These are phyloP conservation scores for Acrossocheilus wenchowensis DNA, from an alignment of 2,797 vertebrate species.

Conservation along the genomic window DNA sequence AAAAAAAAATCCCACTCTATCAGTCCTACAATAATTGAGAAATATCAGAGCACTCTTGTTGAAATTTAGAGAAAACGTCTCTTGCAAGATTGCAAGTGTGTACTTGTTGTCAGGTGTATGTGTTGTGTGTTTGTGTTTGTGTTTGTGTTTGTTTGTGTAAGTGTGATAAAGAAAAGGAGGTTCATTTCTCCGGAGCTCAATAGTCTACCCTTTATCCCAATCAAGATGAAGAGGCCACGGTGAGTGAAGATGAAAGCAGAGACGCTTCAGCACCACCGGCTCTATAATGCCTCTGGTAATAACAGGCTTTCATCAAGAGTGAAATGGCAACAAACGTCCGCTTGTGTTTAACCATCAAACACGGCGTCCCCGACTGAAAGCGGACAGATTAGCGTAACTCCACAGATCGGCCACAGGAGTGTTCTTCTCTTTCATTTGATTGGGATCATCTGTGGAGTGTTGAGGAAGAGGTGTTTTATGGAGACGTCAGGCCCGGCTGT, in stretches of 20 bases:
- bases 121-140: background rate
- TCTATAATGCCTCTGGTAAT: conserved; percentile 35
- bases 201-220: conserved; percentile 50
- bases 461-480: conserved; percentile 51
- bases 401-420: background rate
- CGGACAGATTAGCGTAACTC: conserved; percentile 29
- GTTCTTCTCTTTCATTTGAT: conserved; percentile 41
- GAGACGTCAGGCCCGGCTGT: conserved; percentile 42
- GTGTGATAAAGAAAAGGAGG: conserved; percentile 42
- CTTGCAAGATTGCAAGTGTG: conserved; percentile 37
- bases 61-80: conserved; percentile 46
- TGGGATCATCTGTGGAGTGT: conserved; percentile 35
- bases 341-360: conserved; percentile 44
- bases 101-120: background rate
- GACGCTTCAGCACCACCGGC: conserved; percentile 39
- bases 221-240: conserved; percentile 42
- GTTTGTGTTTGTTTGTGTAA: conserved; percentile 15
- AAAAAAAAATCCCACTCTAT: conserved; percentile 49
- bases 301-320: conserved; percentile 37
- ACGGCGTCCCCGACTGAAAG: conserved; percentile 2
- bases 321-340: conserved; percentile 40
- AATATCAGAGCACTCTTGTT: conserved; percentile 54
- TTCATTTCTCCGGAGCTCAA: conserved; percentile 45
- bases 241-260: conserved; percentile 50
- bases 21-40: conserved; percentile 50